These are phyloP conservation scores for Beaufortia kweichowensis DNA, from an alignment of 2,113 vertebrate species.

Conservation along the genomic window DNA sequence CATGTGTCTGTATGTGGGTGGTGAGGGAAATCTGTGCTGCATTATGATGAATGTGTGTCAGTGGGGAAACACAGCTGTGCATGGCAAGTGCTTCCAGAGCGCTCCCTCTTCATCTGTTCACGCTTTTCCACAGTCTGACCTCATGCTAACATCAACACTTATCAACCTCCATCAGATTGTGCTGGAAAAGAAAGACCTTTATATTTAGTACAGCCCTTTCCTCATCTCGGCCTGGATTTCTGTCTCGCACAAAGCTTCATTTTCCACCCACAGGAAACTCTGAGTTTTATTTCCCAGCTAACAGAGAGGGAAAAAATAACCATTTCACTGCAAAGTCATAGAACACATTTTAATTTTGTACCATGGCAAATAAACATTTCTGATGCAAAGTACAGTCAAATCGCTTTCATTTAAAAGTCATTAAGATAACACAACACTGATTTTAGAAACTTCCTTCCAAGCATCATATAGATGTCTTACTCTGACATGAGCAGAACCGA, in stretches of 20 bases:
- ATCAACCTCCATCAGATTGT: conserved; percentile 32
- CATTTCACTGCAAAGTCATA: no score
- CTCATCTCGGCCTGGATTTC: conserved; percentile 18
- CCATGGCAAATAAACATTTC: no score
- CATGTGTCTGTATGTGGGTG: conserved; percentile 25
- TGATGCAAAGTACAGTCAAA: no score
- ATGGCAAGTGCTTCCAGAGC: conserved; percentile 56
- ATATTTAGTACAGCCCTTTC: conserved; percentile 33
- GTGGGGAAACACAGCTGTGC: conserved; percentile 61
- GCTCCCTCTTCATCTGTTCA: conserved; percentile 58
- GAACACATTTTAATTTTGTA: no score
- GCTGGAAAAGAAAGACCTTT: conserved; percentile 15
- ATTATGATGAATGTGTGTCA: conserved; percentile 57
- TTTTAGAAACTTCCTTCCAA: neutral
- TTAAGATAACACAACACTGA: no score
- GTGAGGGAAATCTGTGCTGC: conserved; percentile 12
- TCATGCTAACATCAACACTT: conserved; percentile 15
- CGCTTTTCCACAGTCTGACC: conserved; percentile 9
- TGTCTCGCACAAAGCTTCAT: neutral
- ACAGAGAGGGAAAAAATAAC: neutral
- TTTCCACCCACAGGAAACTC: conserved; percentile 40
- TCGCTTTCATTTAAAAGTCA: neutral
- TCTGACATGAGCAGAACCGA: neutral
- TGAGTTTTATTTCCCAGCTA: neutral
- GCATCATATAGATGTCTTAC: neutral